Evolutionary conservation across 2,113 vertebrate species (phyloP), one percentile per base, ranked within the genome.

Genomic region (Synchiropus splendidus): DNA sequence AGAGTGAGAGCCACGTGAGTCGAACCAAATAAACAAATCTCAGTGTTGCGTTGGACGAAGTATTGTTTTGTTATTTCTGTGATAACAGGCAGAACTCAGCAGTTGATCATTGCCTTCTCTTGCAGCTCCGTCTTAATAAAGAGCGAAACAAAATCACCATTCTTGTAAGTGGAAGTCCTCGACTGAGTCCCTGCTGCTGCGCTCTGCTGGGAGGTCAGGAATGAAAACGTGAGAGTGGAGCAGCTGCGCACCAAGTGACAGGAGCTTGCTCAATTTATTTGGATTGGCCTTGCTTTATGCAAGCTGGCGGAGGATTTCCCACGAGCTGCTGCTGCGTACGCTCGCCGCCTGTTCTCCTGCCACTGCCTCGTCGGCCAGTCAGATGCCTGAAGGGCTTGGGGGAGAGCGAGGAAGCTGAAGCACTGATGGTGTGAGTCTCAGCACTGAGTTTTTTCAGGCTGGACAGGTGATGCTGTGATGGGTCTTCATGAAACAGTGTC

Each of bases 211-310:
- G 36, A 63, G 72, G 63, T 70, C 65, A 72, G 53, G 58, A 72
- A 60, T 50, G 49, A 54, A 63, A 66, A 52, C 53, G 50, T 60
- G 58, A 55, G 40, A 45, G 44, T 62, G 45, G 47, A 73, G 61
- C 68, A 74, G 66, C 70, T 77, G 75, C 54, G 63, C 57, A 66
- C 56, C 54, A 74, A 70, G 54, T 68, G 67, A 72, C 55, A 63
- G 46, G 41, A 73, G 45, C 57, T 51, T 52, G 63, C 57, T 63
- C 68, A 71, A 78, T 81, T 78, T 73, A 75, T 67, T 78, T 71
- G 71, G 75, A 78, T 75, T 69, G 69, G 71, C 71, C 46, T 48
- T 61, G 50, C 64, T 69, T 65, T 64, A 77, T 62, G 68, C 66
- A 54, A 52, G 58, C 34, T 48, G 36, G 1, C 42, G 36, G 17